These are phyloP conservation scores for Crotalus adamanteus DNA, from an alignment of 2,797 vertebrate species.

Conservation along the genomic window DNA sequence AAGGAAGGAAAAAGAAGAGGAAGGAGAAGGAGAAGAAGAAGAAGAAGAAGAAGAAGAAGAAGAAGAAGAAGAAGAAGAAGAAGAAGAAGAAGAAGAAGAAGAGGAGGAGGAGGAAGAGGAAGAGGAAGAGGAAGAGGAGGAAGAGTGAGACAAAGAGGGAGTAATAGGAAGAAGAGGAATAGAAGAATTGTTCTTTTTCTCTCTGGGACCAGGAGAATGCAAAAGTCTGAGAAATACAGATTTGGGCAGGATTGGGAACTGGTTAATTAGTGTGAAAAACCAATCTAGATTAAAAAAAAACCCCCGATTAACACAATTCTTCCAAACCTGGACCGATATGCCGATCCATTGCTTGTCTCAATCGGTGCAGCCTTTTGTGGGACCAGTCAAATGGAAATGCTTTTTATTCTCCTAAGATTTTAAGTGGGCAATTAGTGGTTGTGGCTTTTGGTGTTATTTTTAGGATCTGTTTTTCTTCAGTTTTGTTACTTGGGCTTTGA, in stretches of 20 bases:
- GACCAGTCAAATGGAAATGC: background rate
- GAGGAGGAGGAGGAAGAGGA: no score
- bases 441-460: background rate
- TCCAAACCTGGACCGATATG: background rate
- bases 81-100: no score
- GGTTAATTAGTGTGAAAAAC: background rate
- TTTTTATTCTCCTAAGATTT: background rate
- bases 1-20: no score
- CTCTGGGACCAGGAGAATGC: background rate
- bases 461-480: background rate
- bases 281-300: background rate
- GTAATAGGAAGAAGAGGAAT: no score
- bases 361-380: background rate
- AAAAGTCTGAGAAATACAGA: background rate
- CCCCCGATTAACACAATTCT: background rate
- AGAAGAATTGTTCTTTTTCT: background rate
- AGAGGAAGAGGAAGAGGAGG: no score
- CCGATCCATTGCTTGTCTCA: background rate
- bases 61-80: no score
- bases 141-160: background rate
- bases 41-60: no score
- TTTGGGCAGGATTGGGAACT: background rate
- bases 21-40: no score
- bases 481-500: background rate
- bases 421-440: background rate